These are phyloP conservation scores for Hydroisotoma schaefferi DNA, from an alignment of 2,888 invertebrate species.

Conservation along the genomic window DNA sequence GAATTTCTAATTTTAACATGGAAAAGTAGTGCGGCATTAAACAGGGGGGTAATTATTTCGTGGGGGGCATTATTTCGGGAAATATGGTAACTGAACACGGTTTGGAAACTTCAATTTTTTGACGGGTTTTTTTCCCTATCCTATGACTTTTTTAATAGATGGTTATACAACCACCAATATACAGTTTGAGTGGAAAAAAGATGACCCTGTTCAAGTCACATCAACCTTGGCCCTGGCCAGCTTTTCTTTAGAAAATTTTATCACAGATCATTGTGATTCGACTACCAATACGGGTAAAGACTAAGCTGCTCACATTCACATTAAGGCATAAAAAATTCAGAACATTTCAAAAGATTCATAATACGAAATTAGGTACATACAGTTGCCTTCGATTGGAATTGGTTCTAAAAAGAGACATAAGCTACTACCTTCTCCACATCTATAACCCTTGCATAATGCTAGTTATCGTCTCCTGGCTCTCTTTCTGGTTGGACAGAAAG, in stretches of 20 bases:
- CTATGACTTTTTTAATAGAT: slow-evolving; percentile 50
- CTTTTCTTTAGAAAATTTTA: slow-evolving; percentile 51
- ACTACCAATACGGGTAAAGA: slow-evolving; percentile 52
- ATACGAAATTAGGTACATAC: slow-evolving; percentile 46
- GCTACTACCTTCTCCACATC: slow-evolving; percentile 55
- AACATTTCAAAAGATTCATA: neutral
- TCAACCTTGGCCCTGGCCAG: slow-evolving; percentile 51
- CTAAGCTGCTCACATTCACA: neutral
- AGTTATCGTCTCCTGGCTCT: slow-evolving; percentile 50
- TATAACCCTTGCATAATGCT: slow-evolving; percentile 54
- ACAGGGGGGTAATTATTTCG: too few species aligned
- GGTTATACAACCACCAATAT: slow-evolving; percentile 55
- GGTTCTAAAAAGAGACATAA: slow-evolving; percentile 53
- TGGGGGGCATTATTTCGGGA: too few species aligned
- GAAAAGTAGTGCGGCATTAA: too few species aligned
- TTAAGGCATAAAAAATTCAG: neutral
- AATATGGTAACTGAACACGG: too few species aligned
- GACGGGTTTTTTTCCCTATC: neutral
- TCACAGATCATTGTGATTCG: slow-evolving; percentile 52
- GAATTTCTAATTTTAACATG: neutral
- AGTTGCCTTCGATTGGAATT: slow-evolving; percentile 51
- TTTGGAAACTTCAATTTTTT: neutral
- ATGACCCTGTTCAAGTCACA: slow-evolving; percentile 51
- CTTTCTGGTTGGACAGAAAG: slow-evolving; percentile 43
- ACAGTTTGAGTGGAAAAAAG: slow-evolving; percentile 52